Evolutionary conservation across 2,797 vertebrate species (phyloP).

Genomic region (Peromyscus eremicus): DNA sequence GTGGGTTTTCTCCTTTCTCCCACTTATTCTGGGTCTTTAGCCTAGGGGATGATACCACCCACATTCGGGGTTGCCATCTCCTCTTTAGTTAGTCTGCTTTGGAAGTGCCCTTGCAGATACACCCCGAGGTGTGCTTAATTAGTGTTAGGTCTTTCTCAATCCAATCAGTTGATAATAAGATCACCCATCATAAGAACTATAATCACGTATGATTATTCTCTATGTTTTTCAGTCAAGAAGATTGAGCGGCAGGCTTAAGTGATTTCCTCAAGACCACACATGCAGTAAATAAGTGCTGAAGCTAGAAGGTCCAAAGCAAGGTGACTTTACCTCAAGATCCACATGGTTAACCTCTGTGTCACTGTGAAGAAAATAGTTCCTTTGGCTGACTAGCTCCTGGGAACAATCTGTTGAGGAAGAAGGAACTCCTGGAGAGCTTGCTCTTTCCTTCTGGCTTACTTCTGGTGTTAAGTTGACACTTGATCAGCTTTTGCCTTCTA

Average conservation of each 20-base stretch:
- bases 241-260: neutral
- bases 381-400: neutral
- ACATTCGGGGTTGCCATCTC: neutral
- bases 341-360: slow-evolving; percentile 23
- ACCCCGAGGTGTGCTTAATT: neutral
- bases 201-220: neutral
- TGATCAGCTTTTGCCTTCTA: slow-evolving; percentile 30
- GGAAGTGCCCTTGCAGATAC: neutral
- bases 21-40: neutral
- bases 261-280: neutral
- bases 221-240: slow-evolving; percentile 5
- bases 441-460: slow-evolving; percentile 33
- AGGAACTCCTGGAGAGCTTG: neutral
- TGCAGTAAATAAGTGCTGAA: neutral
- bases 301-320: neutral
- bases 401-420: slow-evolving; percentile 15
- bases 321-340: neutral
- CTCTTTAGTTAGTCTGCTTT: neutral
- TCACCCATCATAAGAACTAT: neutral
- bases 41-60: neutral
- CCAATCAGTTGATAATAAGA: neutral
- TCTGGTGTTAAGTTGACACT: neutral
- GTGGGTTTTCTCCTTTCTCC: no score
- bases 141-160: neutral
- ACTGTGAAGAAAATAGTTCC: slow-evolving; percentile 11